Percentiles rank a stretch among this genome's conserved stretches.
Evolutionary conservation across 2,113 vertebrate species (phyloP).

Genomic region (Andinoacara biseriatus): DNA sequence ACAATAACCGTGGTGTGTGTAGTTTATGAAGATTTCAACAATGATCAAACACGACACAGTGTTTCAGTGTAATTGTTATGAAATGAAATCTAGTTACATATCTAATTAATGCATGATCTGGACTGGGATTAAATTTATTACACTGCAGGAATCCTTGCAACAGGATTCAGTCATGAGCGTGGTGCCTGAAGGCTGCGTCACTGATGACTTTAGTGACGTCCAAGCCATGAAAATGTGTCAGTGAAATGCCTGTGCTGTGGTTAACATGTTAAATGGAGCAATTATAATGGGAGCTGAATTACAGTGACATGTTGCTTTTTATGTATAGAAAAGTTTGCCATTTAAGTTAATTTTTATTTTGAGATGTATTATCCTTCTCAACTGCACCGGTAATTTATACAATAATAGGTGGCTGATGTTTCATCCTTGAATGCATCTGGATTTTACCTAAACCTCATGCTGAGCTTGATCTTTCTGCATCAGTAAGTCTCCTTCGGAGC

Average conservation of each 20-base stretch:
- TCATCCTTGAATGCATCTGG: not conserved
- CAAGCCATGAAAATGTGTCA: conserved; percentile 26
- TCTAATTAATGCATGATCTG: conserved; percentile 15
- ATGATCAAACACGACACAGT: not conserved
- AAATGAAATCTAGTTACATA: conserved; percentile 2
- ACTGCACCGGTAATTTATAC: not conserved
- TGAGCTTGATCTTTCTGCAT: not conserved
- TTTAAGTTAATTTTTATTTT: not conserved
- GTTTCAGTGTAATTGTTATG: not conserved
- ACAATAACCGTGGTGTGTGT: not conserved
- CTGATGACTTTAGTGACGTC: conserved; percentile 37
- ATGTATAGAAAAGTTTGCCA: not conserved
- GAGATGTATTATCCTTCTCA: not conserved
- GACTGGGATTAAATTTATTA: conserved; percentile 16
- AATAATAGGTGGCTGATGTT: not conserved
- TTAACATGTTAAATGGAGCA: conserved; percentile 37
- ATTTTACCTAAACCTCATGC: conserved; percentile 41
- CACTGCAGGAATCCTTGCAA: conserved; percentile 32
- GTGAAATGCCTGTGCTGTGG: conserved; percentile 22
- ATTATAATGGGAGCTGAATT: conserved; percentile 7
- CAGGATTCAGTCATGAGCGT: conserved; percentile 11
- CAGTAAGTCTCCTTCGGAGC: not conserved
- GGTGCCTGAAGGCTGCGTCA: conserved; percentile 34
- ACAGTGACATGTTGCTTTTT: not conserved
- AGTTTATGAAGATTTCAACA: not conserved